phyloP scores from a whole-genome alignment of 2,797 vertebrate genomes.

The Scolopax rusticola region DNA sequence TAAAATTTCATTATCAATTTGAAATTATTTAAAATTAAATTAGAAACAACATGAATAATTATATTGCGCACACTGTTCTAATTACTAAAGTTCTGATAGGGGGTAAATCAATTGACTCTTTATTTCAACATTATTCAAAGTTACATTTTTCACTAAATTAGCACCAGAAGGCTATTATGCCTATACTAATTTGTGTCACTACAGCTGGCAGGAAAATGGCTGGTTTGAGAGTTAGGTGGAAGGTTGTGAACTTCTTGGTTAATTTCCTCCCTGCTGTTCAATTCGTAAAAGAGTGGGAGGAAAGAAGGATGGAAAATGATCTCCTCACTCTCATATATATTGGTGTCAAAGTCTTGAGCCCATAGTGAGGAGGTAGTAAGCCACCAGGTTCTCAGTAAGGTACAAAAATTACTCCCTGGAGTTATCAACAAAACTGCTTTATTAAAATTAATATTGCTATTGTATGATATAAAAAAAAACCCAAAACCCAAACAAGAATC shows the following conservation, averaged over 20 bases:
- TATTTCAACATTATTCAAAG: constrained; percentile 11
- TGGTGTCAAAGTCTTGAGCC: neutral
- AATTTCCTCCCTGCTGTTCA: neutral
- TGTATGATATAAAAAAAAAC: neutral
- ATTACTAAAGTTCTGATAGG: neutral
- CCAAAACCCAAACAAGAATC: neutral
- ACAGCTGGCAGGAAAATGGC: neutral
- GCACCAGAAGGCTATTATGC: neutral
- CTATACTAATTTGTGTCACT: neutral
- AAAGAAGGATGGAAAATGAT: neutral
- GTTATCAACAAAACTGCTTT: neutral
- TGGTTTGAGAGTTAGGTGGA: neutral
- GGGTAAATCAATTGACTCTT: neutral
- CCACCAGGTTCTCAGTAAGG: neutral
- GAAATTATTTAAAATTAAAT: constrained; percentile 31
- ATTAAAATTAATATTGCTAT: neutral
- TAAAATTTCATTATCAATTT: neutral
- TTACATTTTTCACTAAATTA: neutral
- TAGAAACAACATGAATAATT: constrained; percentile 8
- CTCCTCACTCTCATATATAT: neutral
- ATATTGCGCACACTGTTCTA: neutral
- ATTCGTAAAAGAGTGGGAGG: neutral
- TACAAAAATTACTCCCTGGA: neutral
- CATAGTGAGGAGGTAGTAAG: neutral
- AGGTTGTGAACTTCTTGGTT: neutral